phyloP scores from a whole-genome alignment of 2,797 vertebrate genomes.

The Chaetophractus vellerosus region DNA sequence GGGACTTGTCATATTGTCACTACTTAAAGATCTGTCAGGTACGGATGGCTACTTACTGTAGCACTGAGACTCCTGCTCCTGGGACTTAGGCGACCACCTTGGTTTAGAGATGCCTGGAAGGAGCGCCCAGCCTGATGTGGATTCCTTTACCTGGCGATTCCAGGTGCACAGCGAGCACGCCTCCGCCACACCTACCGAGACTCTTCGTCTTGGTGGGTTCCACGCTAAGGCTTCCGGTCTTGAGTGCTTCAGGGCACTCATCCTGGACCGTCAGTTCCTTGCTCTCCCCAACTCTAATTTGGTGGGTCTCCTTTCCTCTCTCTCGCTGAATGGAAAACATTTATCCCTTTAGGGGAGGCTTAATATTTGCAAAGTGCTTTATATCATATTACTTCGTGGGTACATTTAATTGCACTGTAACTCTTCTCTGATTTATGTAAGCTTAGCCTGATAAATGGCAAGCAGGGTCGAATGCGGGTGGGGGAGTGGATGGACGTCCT shows the following conservation, averaged over 20 bases:
- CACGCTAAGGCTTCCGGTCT: not conserved
- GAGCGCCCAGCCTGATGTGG: not conserved
- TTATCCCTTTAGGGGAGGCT: slow-evolving; percentile 75
- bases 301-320: not conserved
- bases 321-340: slow-evolving; percentile 33
- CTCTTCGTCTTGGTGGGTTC: not conserved
- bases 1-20: not conserved
- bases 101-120: not conserved
- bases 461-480: slow-evolving; percentile 35
- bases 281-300: not conserved
- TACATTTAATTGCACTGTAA: slow-evolving; percentile 74
- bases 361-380: slow-evolving; percentile 86
- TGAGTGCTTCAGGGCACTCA: not conserved
- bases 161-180: not conserved
- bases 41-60: not conserved
- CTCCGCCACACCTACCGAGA: slow-evolving; percentile 11
- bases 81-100: not conserved
- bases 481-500: not conserved
- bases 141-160: not conserved
- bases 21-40: slow-evolving; percentile 14
- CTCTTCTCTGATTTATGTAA: slow-evolving; percentile 73
- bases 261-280: not conserved
- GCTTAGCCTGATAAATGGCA: slow-evolving; percentile 68
- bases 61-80: not conserved
- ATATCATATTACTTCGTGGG: slow-evolving; percentile 74